Evolutionary conservation across 1,140 invertebrate genomes (phyloP), one percentile per base, ranked within the genome.

Genomic region (Cyclargus thomasi): DNA sequence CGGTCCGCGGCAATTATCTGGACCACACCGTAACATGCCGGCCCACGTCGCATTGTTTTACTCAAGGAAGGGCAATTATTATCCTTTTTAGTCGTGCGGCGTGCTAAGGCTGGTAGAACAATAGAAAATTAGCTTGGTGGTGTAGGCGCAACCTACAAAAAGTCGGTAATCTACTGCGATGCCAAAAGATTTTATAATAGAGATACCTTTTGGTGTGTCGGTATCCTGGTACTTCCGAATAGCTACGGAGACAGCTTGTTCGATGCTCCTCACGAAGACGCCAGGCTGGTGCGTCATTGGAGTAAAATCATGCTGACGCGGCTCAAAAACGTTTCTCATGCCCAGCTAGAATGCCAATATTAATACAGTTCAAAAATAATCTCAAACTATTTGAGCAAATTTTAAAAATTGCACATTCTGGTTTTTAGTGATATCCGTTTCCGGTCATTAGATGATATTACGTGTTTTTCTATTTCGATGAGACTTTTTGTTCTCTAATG

Each of bases 221-320:
- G 92, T 71, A 83, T 91, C 76, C 75, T 93, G 91, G 74, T 94
- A 95, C 81, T 95, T 96, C 74, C 94, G 92, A 70, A 96, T 95
- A 73, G 94, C 94, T 3, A 96, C 94, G 18, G 95, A 95, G 63
- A 96, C 95, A 20, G 94, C 94, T 86, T 96, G 95, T 83, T 96
- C 95, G 70, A 96, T 94, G 79, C 95, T 95, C 66, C 95, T 93
- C 11, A 95, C 95, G 76, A 95, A 96, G 39, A 96, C 92, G 22
- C 94, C 93, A 11, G 92, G 82, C 70, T 95, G 94, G 6, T 91
- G 85, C 21, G 95, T 96, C 95, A 96, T 96, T 22, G 92, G 93
- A 8, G 93, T 92, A 74, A 97, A 94, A 83, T 97, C 94, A 0
- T 94, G 93, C 63, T 93, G 92, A 67, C 93, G 92, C 1, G 95